Conservation (phyloP, 2,888 invertebrate species). For the Carterocephalus palaemon region DNA sequence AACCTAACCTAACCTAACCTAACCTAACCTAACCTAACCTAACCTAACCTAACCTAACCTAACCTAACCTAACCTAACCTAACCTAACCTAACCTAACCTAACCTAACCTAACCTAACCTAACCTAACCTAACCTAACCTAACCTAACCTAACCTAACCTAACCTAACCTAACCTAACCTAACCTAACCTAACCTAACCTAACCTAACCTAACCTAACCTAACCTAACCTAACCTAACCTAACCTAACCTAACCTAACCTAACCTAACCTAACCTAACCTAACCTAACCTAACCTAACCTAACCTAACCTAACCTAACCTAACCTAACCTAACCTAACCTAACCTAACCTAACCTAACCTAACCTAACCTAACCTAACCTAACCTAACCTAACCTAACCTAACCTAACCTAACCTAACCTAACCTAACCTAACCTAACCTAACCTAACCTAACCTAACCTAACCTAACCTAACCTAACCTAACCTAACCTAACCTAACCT, state of each 20-base stretch:
- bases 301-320: constrained; percentile 29
- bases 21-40: constrained; percentile 19
- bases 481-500: constrained; percentile 22
- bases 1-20: constrained; percentile 17
- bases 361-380: constrained; percentile 31
- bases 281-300: constrained; percentile 31
- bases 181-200: constrained; percentile 26
- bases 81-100: constrained; percentile 33
- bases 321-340: constrained; percentile 29
- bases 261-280: constrained; percentile 33
- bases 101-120: constrained; percentile 26
- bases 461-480: constrained; percentile 24
- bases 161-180: constrained; percentile 17
- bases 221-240: constrained; percentile 21
- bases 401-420: constrained; percentile 30
- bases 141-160: constrained; percentile 24
- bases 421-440: constrained; percentile 29
- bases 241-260: constrained; percentile 28
- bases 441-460: constrained; percentile 28
- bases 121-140: constrained; percentile 25
- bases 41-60: constrained; percentile 31
- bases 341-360: constrained; percentile 31
- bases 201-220: constrained; percentile 26
- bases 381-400: constrained; percentile 31
- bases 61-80: constrained; percentile 35